phyloP scores from a whole-genome alignment of 2,797 vertebrate genomes.

The Gobionotothen gibberifrons region DNA sequence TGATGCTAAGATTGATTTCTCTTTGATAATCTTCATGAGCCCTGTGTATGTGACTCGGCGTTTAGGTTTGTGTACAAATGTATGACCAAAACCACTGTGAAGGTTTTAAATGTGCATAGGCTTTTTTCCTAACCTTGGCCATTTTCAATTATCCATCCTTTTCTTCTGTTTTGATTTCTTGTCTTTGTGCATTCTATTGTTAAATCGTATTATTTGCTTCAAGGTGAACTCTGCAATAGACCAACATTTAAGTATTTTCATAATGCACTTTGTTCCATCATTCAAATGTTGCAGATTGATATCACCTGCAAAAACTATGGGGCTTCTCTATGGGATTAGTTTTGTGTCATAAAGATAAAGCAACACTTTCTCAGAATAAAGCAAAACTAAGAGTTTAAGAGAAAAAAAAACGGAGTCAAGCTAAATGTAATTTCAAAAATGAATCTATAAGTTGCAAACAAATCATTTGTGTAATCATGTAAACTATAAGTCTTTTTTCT shows the following conservation, averaged over 20 bases:
- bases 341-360: too few relatives aligned
- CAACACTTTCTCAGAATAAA: too few relatives aligned
- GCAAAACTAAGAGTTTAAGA: too few relatives aligned
- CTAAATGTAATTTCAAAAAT: too few relatives aligned
- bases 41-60: neutral
- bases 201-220: neutral
- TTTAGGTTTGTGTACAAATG: neutral
- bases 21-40: neutral
- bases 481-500: too few relatives aligned
- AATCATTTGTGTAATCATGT: too few relatives aligned
- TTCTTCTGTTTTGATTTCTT: neutral
- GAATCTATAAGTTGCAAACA: too few relatives aligned
- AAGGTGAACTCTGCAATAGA: neutral
- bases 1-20: neutral
- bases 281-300: too few relatives aligned
- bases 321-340: too few relatives aligned
- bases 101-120: neutral
- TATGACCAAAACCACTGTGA: neutral
- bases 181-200: neutral
- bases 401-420: too few relatives aligned
- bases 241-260: neutral
- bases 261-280: neutral
- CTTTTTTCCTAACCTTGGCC: neutral
- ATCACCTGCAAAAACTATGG: too few relatives aligned
- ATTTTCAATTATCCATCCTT: neutral